A percentile compares a stretch with the other conserved stretches of the same genome.
Evolutionary conservation across 2,888 invertebrate genomes (phyloP).

Genomic region (Gryllus longicercus): DNA sequence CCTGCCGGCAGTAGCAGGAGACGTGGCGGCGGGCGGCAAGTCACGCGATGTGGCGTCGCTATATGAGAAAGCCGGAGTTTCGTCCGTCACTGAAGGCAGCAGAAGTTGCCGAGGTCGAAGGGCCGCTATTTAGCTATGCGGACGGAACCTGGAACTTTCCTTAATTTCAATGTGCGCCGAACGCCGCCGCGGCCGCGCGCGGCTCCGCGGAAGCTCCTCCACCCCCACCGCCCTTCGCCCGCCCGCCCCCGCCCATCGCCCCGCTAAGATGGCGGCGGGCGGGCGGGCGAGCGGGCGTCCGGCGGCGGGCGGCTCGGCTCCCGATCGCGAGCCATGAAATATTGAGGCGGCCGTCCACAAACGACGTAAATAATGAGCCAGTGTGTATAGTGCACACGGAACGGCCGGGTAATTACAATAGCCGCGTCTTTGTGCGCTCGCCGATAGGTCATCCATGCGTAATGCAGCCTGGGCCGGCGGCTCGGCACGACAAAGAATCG

Average conservation of each 20-base stretch:
- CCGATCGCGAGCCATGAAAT: slow-evolving; percentile 33
- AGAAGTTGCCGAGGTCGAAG: too few species aligned
- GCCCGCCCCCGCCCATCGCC: not conserved
- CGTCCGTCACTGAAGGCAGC: too few species aligned
- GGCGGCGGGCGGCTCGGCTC: slow-evolving; percentile 25
- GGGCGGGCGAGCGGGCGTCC: slow-evolving; percentile 22
- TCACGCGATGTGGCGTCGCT: too few species aligned
- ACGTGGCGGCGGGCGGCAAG: too few species aligned
- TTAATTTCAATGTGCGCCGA: slow-evolving; percentile 11
- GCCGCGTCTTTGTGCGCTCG: slow-evolving; percentile 25
- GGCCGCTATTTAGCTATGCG: not conserved
- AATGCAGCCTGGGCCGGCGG: slow-evolving; percentile 22
- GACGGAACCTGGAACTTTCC: not conserved
- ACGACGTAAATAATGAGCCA: slow-evolving; percentile 37
- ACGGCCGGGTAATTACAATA: slow-evolving; percentile 31
- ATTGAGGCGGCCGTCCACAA: slow-evolving; percentile 37
- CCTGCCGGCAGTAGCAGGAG: too few species aligned
- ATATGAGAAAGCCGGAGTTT: too few species aligned
- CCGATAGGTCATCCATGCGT: slow-evolving; percentile 28
- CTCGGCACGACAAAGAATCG: not conserved
- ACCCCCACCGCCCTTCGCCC: not conserved
- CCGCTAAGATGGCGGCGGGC: not conserved
- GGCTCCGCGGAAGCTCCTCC: not conserved
- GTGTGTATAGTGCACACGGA: slow-evolving; percentile 26
- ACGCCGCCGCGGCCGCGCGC: not conserved